These are phyloP conservation scores for Marronus borbonicus DNA, from an alignment of 2,888 invertebrate genomes.

Conservation along the genomic window DNA sequence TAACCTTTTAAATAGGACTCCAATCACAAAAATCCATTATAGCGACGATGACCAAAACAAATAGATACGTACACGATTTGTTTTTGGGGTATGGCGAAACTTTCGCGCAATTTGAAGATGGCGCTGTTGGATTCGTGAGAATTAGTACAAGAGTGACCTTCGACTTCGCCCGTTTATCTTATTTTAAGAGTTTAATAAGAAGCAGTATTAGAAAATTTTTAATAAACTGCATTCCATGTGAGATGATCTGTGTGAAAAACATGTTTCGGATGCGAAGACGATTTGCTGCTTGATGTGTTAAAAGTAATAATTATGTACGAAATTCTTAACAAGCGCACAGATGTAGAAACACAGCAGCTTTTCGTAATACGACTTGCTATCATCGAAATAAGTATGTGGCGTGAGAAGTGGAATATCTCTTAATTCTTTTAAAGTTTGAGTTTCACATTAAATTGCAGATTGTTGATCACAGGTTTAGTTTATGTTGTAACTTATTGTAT, in stretches of 20 bases:
- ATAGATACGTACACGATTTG: conserved; percentile 21
- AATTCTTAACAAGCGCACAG: neutral
- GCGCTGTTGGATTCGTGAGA: conserved; percentile 17
- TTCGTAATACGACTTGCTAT: too few species aligned
- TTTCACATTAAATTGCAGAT: too few species aligned
- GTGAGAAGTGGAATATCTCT: too few species aligned
- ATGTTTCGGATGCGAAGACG: neutral
- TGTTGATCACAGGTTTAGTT: too few species aligned
- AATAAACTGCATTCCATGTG: neutral
- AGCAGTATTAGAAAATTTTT: conserved; percentile 3
- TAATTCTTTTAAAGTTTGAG: too few species aligned
- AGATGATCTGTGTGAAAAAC: neutral
- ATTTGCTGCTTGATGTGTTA: conserved; percentile 2
- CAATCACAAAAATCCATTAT: neutral
- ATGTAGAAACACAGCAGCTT: too few species aligned
- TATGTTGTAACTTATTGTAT: too few species aligned
- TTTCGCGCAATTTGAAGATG: neutral
- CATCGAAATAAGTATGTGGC: too few species aligned
- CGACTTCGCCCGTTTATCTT: conserved; percentile 1
- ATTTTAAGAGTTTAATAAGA: neutral
- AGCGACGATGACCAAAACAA: conserved; percentile 20
- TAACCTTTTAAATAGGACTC: too few species aligned
- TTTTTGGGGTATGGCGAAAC: conserved; percentile 3
- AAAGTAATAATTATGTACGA: conserved; percentile 7
- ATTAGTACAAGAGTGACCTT: conserved; percentile 29